A percentile compares a stretch with the other conserved stretches of the same genome.
Conservation (phyloP, 2,113 vertebrate species). For the Ascaphus truei region DNA sequence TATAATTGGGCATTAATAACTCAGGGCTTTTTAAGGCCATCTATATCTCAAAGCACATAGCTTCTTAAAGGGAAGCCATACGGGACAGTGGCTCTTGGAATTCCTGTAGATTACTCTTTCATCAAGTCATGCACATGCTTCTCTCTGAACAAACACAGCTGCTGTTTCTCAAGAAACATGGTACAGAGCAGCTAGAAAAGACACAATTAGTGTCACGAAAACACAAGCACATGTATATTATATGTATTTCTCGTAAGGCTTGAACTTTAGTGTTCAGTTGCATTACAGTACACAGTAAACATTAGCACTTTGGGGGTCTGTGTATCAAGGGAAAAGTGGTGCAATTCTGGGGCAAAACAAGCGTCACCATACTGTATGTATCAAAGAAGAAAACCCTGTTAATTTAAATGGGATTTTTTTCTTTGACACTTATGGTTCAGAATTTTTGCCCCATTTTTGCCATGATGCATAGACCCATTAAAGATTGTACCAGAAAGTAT, state of each 20-base stretch:
- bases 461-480: too few relatives aligned
- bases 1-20: too few relatives aligned
- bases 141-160: slow-evolving; percentile 73
- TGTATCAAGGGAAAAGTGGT: too few relatives aligned
- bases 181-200: slow-evolving; percentile 60
- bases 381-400: too few relatives aligned
- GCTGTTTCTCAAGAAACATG: slow-evolving; percentile 73
- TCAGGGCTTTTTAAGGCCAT: slow-evolving; percentile 48
- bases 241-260: neutral
- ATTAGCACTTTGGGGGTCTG: too few relatives aligned
- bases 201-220: slow-evolving; percentile 59
- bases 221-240: slow-evolving; percentile 31
- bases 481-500: too few relatives aligned
- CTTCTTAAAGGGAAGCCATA: slow-evolving; percentile 46
- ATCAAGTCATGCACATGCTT: slow-evolving; percentile 63
- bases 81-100: slow-evolving; percentile 59
- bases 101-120: slow-evolving; percentile 68
- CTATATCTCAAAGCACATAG: slow-evolving; percentile 44
- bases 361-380: too few relatives aligned
- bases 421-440: too few relatives aligned
- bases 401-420: too few relatives aligned
- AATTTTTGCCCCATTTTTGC: too few relatives aligned
- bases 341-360: too few relatives aligned
- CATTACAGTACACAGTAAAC: neutral
- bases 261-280: neutral